These are phyloP conservation scores for Petrolisthes manimaculis DNA, from an alignment of 2,888 invertebrate species.

Conservation along the genomic window DNA sequence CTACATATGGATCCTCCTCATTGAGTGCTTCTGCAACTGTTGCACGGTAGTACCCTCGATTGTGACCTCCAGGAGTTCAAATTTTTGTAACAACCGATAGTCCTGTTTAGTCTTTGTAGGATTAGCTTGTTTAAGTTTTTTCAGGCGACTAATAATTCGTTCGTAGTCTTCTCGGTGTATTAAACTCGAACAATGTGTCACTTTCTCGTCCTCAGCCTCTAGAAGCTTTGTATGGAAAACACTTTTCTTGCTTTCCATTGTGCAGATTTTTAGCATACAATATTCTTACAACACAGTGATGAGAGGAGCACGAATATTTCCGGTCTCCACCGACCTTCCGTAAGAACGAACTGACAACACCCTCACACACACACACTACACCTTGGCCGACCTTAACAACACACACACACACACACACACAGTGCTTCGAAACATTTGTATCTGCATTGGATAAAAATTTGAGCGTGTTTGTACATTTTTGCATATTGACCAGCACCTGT, in stretches of 20 bases:
- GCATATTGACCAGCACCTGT: slow-evolving; percentile 10
- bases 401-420: too few relatives aligned
- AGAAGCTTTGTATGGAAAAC: slow-evolving; percentile 10
- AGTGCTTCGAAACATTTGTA: slow-evolving; percentile 21
- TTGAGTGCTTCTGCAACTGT: background rate
- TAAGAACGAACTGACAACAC: too few relatives aligned
- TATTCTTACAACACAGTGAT: background rate
- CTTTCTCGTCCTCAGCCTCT: slow-evolving; percentile 10
- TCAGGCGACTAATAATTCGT: slow-evolving; percentile 7
- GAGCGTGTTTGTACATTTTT: background rate
- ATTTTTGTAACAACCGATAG: background rate
- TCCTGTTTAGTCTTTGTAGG: slow-evolving; percentile 1
- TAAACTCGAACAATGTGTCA: slow-evolving; percentile 16
- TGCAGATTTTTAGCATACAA: background rate
- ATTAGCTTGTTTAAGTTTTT: background rate
- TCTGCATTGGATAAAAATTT: background rate
- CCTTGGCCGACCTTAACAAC: too few relatives aligned
- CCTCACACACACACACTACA: too few relatives aligned
- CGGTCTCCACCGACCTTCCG: too few relatives aligned
- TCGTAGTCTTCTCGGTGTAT: slow-evolving; percentile 4
- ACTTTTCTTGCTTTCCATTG: slow-evolving; percentile 20
- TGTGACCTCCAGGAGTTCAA: too few relatives aligned
- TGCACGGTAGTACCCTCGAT: too few relatives aligned
- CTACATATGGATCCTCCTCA: background rate
- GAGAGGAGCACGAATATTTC: too few relatives aligned